These are phyloP conservation scores for Orbicella faveolata DNA, from an alignment of 64 coral and sea anemone species.

Conservation along the genomic window DNA sequence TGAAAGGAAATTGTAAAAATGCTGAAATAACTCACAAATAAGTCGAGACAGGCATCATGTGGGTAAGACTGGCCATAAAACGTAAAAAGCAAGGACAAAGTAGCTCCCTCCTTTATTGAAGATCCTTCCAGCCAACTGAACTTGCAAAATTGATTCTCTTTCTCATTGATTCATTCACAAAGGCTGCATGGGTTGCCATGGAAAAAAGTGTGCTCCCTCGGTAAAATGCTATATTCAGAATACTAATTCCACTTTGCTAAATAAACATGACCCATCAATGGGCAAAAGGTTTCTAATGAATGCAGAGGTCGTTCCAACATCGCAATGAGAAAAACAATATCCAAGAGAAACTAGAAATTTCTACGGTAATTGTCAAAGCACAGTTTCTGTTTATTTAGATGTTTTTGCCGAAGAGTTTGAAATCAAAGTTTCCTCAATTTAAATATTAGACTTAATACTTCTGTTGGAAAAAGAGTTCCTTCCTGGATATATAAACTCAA, in stretches of 20 bases:
- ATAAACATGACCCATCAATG: slow-evolving; percentile 55
- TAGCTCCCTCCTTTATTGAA: neutral
- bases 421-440: slow-evolving; percentile 2
- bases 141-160: slow-evolving; percentile 19
- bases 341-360: slow-evolving; percentile 65
- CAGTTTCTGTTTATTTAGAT: neutral
- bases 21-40: slow-evolving; percentile 34
- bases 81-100: neutral
- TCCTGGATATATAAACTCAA: neutral
- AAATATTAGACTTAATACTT: neutral
- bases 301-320: slow-evolving; percentile 48
- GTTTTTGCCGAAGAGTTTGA: neutral
- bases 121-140: neutral
- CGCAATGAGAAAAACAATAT: slow-evolving; percentile 52
- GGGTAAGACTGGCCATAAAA: slow-evolving; percentile 28
- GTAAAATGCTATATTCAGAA: slow-evolving; percentile 61
- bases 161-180: slow-evolving; percentile 61
- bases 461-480: neutral
- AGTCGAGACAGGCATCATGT: slow-evolving; percentile 69
- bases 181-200: slow-evolving; percentile 52
- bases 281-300: slow-evolving; percentile 31
- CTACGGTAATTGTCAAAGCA: slow-evolving; percentile 48
- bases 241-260: slow-evolving; percentile 62
- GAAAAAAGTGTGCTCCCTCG: slow-evolving; percentile 39
- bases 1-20: neutral